Evolutionary conservation across 2,113 vertebrate genomes (phyloP).

Genomic region (Xyliphius kryptos): DNA sequence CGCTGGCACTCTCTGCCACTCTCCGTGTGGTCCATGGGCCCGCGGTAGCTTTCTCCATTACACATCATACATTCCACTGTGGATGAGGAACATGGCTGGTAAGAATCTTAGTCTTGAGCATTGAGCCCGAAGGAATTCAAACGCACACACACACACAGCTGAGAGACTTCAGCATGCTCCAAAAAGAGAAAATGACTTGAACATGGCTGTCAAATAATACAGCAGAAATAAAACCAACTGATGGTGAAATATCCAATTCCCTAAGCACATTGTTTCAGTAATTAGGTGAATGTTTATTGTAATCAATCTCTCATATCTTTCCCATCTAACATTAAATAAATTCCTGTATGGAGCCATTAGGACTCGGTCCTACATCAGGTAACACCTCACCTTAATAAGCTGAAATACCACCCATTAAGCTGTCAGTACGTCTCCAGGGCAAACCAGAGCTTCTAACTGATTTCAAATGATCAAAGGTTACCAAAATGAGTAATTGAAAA

Average conservation of each 20-base stretch:
- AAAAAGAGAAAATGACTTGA: constrained; percentile 17
- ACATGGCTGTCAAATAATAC: constrained; percentile 13
- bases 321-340: no score
- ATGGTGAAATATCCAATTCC: constrained; percentile 14
- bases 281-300: constrained; percentile 14
- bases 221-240: constrained; percentile 6
- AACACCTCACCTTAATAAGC: constrained; percentile 24
- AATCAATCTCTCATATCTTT: constrained; percentile 17
- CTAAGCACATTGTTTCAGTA: background rate
- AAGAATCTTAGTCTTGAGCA: constrained; percentile 33
- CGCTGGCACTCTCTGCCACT: constrained; percentile 91
- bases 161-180: constrained; percentile 22
- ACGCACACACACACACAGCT: constrained; percentile 27
- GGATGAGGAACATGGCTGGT: constrained; percentile 42
- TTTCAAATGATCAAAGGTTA: constrained; percentile 40
- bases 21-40: constrained; percentile 94
- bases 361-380: constrained; percentile 24
- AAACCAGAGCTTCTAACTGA: constrained; percentile 27
- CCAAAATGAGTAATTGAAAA: constrained; percentile 31
- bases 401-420: constrained; percentile 27
- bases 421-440: constrained; percentile 21
- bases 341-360: constrained; percentile 18
- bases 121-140: constrained; percentile 17
- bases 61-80: constrained; percentile 91
- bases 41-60: constrained; percentile 91